Base-by-base conservation (phyloP, 2,113 vertebrate species). In the Bombycilla garrulus region DNA sequence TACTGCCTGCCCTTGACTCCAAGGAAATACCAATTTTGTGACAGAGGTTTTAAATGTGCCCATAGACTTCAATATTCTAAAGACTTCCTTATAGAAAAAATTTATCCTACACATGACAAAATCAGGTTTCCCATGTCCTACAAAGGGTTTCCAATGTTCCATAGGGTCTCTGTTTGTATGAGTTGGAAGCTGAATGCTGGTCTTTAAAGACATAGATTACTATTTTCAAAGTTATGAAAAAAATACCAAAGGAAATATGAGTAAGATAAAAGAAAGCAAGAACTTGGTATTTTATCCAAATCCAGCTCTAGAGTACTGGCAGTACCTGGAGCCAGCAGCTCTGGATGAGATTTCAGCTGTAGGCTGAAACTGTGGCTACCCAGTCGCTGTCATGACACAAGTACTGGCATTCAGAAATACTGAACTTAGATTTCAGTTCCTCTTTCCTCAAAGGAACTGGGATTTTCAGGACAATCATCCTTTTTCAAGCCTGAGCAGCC, bases 341-440 rank as follows among this genome's bases (percentile, higher is more conserved):
- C 74, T 19, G 38, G 56, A 54, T 33, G 36, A 65, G 26, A 20
- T 1, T 53, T 45, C 44, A 89, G 53, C 19, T 82, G 31, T 3
- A 72, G 45, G n/a, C 20, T 76, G 42, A 64, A 84, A 17, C 23
- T n/a, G 15, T 24, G 40, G 16, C 50, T 36, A 23, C 10, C 22
- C 26, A 60, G 8, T 4, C 0, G 0, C 6, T 72, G 84, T 12
- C 36, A 38, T 11, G 31, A 29, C 7, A 2, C 2, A 1, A 81
- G 44, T 47, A 40, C 0, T 22, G 51, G 31, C 3, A 4, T 5
- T 40, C 44, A 54, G n/a, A 5, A 61, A 72, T 7, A 64, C 4
- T 4, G 42, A 31, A 26, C 9, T 54, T 45, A 18, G 78, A 36
- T 62, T 86, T 58, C 67, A 50, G n/a, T 4, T 77, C 28, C 60